Evolutionary conservation across 2,888 invertebrate genomes (phyloP).

Genomic region (Calliopum simillimum): DNA sequence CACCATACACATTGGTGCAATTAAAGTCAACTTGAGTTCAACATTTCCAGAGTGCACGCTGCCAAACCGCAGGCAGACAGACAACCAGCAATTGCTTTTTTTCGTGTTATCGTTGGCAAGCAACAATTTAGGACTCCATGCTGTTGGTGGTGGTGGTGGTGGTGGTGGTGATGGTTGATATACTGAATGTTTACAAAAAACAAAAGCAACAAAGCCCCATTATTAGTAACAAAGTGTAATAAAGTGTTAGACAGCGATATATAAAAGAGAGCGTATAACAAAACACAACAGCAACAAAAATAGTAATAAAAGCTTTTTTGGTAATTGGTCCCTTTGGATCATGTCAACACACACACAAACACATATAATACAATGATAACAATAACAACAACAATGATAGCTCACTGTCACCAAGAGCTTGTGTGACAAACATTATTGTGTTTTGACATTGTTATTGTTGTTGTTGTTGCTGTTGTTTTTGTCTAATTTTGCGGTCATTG

Average conservation of each 20-base stretch:
- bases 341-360: background rate
- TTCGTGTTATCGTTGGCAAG: no score
- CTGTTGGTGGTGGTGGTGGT: no score
- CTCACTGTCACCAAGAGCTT: background rate
- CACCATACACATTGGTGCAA: conserved; percentile 7
- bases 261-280: background rate
- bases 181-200: background rate
- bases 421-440: no score
- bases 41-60: background rate
- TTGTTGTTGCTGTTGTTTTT: background rate
- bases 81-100: no score
- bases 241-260: background rate
- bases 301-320: conserved; percentile 10
- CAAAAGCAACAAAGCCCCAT: background rate
- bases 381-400: background rate
- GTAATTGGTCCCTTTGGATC: conserved; percentile 7
- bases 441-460: background rate
- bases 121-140: no score
- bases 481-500: conserved; percentile 12
- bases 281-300: conserved; percentile 1
- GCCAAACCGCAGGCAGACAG: background rate
- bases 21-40: conserved; percentile 2
- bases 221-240: background rate
- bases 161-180: no score
- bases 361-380: no score